Evolutionary conservation across 2,797 vertebrate species (phyloP), one percentile per base, ranked within the genome.

Genomic region (Sebastes flavidus): DNA sequence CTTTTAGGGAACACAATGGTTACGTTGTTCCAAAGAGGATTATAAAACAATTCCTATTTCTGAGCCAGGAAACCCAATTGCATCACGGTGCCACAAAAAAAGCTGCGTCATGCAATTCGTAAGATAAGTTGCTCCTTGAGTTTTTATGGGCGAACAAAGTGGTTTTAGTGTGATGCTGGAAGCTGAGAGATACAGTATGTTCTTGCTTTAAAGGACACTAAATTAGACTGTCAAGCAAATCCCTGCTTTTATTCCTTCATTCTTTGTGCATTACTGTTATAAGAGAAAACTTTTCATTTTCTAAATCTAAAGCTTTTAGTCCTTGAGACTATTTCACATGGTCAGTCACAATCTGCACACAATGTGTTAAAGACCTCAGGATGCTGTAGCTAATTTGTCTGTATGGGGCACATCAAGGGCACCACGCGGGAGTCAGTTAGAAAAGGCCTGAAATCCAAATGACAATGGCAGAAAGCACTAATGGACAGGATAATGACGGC

Each of bases 31-130:
- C 70, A 91, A 84, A 89, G 85, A 84, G 68, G 86, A 90, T 90
- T 92, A 84, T 72, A 59, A 90, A 92, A 90, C 82, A 91, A 92
- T 87, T 90, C 81, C 74, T 36, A 63, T 87, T 90, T 87, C 70
- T 60, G 62, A 81, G 82, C 79, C 90, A 91, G 89, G 84, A 89
- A 91, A 83, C 83, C n/a, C 59, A 76, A 36, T 87, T 89, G 83
- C 77, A 75, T 88, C 87, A 88, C 58, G 27, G 71, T 78, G 14
- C 73, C 72, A 72, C 58, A 83, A 72, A 54, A 52, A 54, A 22
- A 24, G 67, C 85, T 80, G 70, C 2, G n/a, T 89, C 84, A 85
- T 90, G 72, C 62, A 77, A 55, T 54, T 89, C 70, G 68, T 30
- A 27, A 68, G 34, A 77, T 77, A 85, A 76, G 75, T 75, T 80